Percentiles rank a stretch among this genome's conserved stretches.
phyloP scores from a whole-genome alignment of 2,113 vertebrate genomes.

The Campylomormyrus numenius region DNA sequence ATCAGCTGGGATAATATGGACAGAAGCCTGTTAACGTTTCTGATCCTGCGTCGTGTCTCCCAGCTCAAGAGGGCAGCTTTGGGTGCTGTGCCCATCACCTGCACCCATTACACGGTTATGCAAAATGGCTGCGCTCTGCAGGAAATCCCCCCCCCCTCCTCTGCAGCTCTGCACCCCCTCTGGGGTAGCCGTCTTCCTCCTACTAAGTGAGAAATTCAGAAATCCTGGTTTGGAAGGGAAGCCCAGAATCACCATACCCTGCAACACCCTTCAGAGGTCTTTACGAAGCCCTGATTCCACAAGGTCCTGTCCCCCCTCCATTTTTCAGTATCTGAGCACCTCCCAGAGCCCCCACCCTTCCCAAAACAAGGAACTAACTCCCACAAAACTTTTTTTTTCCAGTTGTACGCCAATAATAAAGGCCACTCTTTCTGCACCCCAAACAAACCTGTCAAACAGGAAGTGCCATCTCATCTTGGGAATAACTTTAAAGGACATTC shows the following conservation, averaged over 20 bases:
- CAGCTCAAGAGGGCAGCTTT: background rate
- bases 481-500: slow-evolving; percentile 2
- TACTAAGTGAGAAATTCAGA: background rate
- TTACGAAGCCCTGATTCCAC: background rate
- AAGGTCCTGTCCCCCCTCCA: background rate
- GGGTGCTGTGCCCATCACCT: background rate
- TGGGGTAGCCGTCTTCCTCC: background rate
- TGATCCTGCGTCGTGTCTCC: background rate
- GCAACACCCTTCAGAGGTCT: background rate
- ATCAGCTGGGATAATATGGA: background rate
- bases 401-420: background rate
- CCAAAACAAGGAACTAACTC: background rate
- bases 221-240: background rate
- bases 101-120: background rate
- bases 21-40: background rate
- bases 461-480: background rate
- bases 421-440: background rate
- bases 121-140: background rate
- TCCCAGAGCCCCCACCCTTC: background rate
- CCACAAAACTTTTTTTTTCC: background rate
- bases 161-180: background rate
- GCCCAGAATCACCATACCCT: background rate
- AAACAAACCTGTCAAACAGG: background rate
- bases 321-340: no score
- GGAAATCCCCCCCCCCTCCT: background rate